Evolutionary conservation across 2,888 invertebrate species (phyloP).

Genomic region (Elegia similella): DNA sequence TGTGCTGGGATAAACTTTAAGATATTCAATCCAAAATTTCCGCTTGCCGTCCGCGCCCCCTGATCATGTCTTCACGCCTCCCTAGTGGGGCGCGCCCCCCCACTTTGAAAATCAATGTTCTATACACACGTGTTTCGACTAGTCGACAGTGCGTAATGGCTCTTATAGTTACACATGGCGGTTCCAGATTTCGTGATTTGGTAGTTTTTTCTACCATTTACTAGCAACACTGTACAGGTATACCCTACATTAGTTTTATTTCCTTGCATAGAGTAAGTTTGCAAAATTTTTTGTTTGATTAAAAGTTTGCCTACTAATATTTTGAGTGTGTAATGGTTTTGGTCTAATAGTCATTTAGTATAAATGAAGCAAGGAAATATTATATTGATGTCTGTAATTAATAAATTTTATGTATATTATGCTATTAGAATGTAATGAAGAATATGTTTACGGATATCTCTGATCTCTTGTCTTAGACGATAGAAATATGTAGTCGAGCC

Average conservation of each 20-base stretch:
- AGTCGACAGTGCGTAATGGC: too few species aligned
- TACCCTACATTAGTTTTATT: neutral
- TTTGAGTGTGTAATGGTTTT: slow-evolving; percentile 7
- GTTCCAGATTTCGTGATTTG: slow-evolving; percentile 13
- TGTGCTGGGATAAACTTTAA: too few species aligned
- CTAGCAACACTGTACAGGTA: neutral
- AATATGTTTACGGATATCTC: slow-evolving; percentile 9
- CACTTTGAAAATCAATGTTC: too few species aligned
- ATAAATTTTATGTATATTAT: slow-evolving; percentile 6
- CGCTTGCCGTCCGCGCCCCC: too few species aligned
- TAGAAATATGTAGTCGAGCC: neutral
- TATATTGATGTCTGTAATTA: neutral
- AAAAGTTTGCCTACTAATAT: slow-evolving; percentile 18
- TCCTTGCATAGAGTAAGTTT: slow-evolving; percentile 9
- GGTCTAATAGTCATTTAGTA: slow-evolving; percentile 10
- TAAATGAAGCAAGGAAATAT: slow-evolving; percentile 20
- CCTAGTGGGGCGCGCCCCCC: too few species aligned
- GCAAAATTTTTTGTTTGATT: neutral
- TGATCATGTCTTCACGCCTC: too few species aligned
- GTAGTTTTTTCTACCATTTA: slow-evolving; percentile 9
- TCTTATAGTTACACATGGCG: slow-evolving; percentile 14
- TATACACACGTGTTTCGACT: too few species aligned
- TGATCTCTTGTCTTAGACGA: slow-evolving; percentile 3
- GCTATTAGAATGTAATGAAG: slow-evolving; percentile 2
- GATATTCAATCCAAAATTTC: too few species aligned